Evolutionary conservation across 2,113 vertebrate species (phyloP).

Genomic region (Larimichthys crocea): DNA sequence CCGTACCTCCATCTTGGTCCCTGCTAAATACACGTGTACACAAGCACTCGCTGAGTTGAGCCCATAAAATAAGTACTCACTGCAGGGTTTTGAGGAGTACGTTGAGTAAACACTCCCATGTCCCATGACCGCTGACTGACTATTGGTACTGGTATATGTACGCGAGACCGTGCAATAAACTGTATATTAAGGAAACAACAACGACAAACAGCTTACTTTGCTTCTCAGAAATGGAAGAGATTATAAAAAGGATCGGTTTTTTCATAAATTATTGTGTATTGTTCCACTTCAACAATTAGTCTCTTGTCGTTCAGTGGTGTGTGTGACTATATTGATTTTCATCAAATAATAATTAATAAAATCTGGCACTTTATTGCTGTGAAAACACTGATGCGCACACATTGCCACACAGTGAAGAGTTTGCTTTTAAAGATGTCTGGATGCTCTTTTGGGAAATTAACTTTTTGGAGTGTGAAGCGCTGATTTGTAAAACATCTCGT

Average conservation of each 20-base stretch:
- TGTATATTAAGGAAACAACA: no score
- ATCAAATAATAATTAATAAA: background rate
- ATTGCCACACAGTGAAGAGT: background rate
- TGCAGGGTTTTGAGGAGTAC: background rate
- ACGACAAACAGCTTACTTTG: no score
- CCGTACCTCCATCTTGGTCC: conserved; percentile 5
- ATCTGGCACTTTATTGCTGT: background rate
- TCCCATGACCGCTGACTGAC: no score
- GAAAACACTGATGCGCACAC: conserved; percentile 12
- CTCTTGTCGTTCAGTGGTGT: background rate
- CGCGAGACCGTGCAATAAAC: no score
- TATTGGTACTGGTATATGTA: no score
- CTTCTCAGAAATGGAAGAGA: no score
- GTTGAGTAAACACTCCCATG: background rate
- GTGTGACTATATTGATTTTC: background rate
- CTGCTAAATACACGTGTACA: background rate
- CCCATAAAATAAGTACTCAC: background rate
- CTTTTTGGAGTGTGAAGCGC: conserved; percentile 48
- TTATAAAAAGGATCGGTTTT: no score
- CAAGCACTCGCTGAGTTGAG: background rate
- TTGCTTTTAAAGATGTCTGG: background rate
- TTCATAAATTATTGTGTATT: no score
- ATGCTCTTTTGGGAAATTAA: conserved; percentile 48
- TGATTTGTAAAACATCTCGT: conserved; percentile 54
- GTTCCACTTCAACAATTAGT: no score